Evolutionary conservation across 2,797 vertebrate genomes (phyloP).

Genomic region (Hirundo rustica): DNA sequence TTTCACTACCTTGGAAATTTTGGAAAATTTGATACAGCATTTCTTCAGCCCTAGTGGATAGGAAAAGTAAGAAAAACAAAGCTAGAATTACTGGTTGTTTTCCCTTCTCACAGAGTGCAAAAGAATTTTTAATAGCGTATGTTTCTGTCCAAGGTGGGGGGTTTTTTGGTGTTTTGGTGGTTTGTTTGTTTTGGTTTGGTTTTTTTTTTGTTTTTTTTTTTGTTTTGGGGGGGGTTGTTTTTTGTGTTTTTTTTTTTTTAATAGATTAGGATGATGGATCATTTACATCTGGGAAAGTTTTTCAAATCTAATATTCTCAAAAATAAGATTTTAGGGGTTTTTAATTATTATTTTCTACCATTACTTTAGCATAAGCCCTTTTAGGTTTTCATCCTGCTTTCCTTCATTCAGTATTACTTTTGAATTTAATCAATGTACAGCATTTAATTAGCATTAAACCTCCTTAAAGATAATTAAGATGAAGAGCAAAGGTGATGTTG

Average conservation of each 20-base stretch:
- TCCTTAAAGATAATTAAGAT: background rate
- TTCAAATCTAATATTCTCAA: background rate
- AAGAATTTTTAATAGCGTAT: background rate
- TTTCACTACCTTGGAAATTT: background rate
- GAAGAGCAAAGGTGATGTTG: background rate
- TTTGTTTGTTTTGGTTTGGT: too few relatives aligned
- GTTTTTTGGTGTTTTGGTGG: too few relatives aligned
- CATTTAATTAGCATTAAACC: background rate
- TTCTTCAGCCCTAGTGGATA: background rate
- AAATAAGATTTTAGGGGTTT: background rate
- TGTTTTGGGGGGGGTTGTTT: too few relatives aligned
- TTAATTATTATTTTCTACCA: background rate
- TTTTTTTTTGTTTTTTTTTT: too few relatives aligned
- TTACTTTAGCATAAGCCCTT: background rate
- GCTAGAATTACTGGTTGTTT: background rate
- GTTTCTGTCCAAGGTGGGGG: accelerated
- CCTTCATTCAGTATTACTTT: background rate
- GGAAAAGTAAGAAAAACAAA: background rate
- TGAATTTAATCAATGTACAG: background rate
- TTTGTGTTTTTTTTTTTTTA: background rate
- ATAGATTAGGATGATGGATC: background rate
- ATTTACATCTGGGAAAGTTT: background rate
- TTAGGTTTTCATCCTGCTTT: background rate
- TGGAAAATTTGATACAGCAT: background rate
- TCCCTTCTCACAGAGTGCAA: background rate